Conservation (phyloP, 2,888 invertebrate genomes). For the Sthenelais limicola region DNA sequence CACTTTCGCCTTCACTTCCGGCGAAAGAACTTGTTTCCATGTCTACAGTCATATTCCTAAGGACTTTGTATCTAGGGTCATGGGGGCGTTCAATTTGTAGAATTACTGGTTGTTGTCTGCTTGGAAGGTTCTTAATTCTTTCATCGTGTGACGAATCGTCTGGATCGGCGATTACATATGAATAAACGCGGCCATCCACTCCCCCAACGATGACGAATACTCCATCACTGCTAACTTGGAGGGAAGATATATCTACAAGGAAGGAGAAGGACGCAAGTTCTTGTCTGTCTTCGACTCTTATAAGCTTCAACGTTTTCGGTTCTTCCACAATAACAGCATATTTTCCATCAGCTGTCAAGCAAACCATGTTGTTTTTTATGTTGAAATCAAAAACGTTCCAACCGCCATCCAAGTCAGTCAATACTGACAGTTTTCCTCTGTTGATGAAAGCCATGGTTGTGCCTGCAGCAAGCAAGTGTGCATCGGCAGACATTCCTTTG, state of each 20-base stretch:
- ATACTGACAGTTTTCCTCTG: not conserved
- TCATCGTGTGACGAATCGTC: slow-evolving; percentile 1
- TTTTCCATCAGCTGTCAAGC: slow-evolving; percentile 4
- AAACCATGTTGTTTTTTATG: not conserved
- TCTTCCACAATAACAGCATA: slow-evolving; percentile 13
- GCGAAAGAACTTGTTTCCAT: slow-evolving; percentile 23
- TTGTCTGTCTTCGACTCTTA: not conserved
- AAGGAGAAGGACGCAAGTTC: not conserved
- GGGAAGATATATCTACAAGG: not conserved
- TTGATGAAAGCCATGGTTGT: slow-evolving; percentile 1
- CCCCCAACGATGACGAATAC: not conserved
- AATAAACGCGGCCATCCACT: not conserved
- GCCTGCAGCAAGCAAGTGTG: not conserved
- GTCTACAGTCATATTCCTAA: not conserved
- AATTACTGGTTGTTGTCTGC: slow-evolving; percentile 11
- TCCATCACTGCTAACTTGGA: not conserved
- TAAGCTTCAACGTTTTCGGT: not conserved
- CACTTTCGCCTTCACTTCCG: slow-evolving; percentile 20
- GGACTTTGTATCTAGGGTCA: slow-evolving; percentile 12
- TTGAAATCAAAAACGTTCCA: not conserved
- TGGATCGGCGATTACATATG: slow-evolving; percentile 21
- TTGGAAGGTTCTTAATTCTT: not conserved
- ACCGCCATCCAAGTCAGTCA: slow-evolving; percentile 14
- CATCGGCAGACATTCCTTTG: slow-evolving; percentile 11
- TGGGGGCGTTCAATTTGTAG: slow-evolving; percentile 11